Conservation (phyloP, 1,140 invertebrate species). For the Drosophila nikananu region DNA sequence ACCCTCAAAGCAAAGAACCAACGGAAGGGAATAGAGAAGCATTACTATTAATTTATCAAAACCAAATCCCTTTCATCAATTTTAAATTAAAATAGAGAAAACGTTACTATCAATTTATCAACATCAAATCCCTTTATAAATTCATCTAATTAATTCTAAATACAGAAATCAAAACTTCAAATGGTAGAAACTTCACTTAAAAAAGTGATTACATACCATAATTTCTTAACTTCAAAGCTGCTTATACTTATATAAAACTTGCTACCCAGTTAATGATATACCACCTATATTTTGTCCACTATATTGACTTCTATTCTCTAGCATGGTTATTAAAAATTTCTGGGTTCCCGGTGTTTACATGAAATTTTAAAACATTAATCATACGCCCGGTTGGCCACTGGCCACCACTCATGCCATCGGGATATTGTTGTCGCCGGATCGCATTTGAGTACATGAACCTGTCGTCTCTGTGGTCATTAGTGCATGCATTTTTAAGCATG, state of each 20-base stretch:
- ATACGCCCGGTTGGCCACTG: conserved; percentile 24
- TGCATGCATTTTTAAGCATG: conserved; percentile 49
- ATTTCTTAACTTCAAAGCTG: neutral
- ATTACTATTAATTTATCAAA: neutral
- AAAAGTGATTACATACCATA: neutral
- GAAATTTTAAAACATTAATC: conserved; percentile 45
- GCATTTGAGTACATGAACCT: conserved; percentile 22
- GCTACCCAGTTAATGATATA: conserved; percentile 11
- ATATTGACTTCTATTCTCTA: conserved; percentile 18
- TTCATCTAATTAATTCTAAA: neutral
- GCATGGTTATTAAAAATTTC: conserved; percentile 11
- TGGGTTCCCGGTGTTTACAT: conserved; percentile 5
- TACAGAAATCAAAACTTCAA: neutral
- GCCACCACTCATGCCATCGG: neutral
- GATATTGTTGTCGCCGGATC: conserved; percentile 14
- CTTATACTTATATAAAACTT: neutral
- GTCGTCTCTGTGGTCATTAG: conserved; percentile 49
- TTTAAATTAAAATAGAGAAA: neutral
- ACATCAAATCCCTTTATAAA: neutral
- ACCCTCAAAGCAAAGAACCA: too few species aligned
- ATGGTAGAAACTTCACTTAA: neutral
- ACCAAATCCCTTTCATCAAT: too few species aligned
- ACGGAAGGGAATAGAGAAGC: neutral
- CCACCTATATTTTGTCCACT: neutral
- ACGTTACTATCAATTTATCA: neutral